Percentiles rank a stretch among this genome's conserved stretches.
Evolutionary conservation across 1,140 invertebrate genomes (phyloP).

Genomic region (Choristoneura fumiferana): DNA sequence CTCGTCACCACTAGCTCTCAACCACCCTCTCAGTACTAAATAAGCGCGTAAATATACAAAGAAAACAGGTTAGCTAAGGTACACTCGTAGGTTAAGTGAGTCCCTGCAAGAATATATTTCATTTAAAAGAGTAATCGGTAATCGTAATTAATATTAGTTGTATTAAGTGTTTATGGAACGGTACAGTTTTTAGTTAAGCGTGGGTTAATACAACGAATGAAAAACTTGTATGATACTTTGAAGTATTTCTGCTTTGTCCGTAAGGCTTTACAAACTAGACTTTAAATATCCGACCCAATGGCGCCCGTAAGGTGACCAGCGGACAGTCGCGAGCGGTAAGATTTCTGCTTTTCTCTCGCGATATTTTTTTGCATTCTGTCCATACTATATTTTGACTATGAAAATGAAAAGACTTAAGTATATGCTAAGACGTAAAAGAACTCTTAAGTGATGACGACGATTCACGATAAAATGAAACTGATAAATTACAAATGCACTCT

Average conservation of each 20-base stretch:
- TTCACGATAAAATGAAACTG: too few species aligned
- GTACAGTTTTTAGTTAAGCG: constrained; percentile 33
- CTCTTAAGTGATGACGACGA: too few species aligned
- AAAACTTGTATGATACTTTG: constrained; percentile 28
- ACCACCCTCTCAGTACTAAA: constrained; percentile 29
- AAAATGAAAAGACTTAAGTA: background rate
- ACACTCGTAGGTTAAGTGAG: constrained; percentile 47
- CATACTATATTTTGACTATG: background rate
- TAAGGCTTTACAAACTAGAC: constrained; percentile 16
- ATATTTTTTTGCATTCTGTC: too few species aligned
- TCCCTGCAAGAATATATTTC: constrained; percentile 70
- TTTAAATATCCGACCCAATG: background rate
- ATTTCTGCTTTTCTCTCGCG: too few species aligned
- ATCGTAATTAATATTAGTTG: constrained; percentile 41
- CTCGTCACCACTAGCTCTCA: constrained; percentile 45
- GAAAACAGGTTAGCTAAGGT: constrained; percentile 71
- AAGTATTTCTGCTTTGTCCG: constrained; percentile 17
- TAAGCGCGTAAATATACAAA: constrained; percentile 40
- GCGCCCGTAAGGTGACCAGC: too few species aligned
- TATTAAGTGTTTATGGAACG: constrained; percentile 38
- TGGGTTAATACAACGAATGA: constrained; percentile 72
- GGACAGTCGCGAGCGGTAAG: too few species aligned
- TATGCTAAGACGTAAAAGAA: too few species aligned
- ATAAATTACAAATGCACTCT: too few species aligned
- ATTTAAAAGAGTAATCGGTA: constrained; percentile 65